Percentiles rank a stretch among this genome's conserved stretches.
Evolutionary conservation across 30 jellyfish, hydroid and myxozoan species (phyloP).

Genomic region (Hydractinia symbiolongicarpus): DNA sequence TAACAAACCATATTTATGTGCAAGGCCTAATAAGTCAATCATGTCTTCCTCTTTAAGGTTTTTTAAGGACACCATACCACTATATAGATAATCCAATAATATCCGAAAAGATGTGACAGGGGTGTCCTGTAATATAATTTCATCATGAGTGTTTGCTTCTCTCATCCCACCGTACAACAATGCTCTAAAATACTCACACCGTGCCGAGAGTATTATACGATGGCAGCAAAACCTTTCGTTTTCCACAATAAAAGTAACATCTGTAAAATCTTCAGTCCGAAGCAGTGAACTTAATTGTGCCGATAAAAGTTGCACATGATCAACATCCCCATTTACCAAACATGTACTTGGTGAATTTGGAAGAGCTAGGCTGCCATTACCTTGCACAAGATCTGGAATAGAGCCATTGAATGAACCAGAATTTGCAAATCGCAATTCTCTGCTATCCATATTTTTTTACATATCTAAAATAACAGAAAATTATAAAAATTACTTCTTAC

Average conservation of each 20-base stretch:
- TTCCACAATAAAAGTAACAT: slow-evolving; percentile 79
- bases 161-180: slow-evolving; percentile 84
- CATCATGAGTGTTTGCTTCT: slow-evolving; percentile 58
- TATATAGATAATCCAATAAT: slow-evolving; percentile 58
- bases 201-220: slow-evolving; percentile 62
- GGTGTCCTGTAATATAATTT: slow-evolving; percentile 63
- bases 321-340: slow-evolving; percentile 42
- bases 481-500: no score
- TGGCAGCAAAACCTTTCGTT: slow-evolving; percentile 61
- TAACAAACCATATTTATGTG: slow-evolving; percentile 80
- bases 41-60: slow-evolving; percentile 67
- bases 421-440: slow-evolving; percentile 25
- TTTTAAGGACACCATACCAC: slow-evolving; percentile 58
- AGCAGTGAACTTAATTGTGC: slow-evolving; percentile 61
- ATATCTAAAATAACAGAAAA: neutral
- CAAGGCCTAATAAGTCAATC: slow-evolving; percentile 63
- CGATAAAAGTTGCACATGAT: slow-evolving; percentile 68
- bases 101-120: slow-evolving; percentile 52
- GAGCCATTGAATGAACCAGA: neutral
- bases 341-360: neutral
- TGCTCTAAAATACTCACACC: slow-evolving; percentile 95
- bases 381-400: neutral
- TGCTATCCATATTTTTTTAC: slow-evolving; percentile 16
- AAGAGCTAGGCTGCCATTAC: neutral
- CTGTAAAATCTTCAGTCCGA: slow-evolving; percentile 61